phyloP scores from a whole-genome alignment of 2,888 invertebrate genomes.

The Cataglyphis livida region DNA sequence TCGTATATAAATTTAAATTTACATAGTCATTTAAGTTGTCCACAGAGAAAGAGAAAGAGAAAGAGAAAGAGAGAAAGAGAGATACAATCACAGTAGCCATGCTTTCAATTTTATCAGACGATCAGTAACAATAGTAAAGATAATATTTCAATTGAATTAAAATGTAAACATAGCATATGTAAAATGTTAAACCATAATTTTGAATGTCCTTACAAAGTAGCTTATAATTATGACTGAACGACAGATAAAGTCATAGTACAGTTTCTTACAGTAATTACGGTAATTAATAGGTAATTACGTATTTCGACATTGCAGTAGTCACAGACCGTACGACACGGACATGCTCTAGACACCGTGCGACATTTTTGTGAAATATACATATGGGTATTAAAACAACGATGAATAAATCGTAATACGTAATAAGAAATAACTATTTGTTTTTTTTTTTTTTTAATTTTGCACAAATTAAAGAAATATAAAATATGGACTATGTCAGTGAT shows the following conservation, averaged over 20 bases:
- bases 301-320: conserved; percentile 17
- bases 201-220: neutral
- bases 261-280: neutral
- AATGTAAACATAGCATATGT: neutral
- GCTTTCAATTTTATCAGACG: neutral
- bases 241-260: conserved; percentile 4
- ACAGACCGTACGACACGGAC: neutral
- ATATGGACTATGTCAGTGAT: neutral
- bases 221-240: conserved; percentile 1
- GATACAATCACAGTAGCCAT: neutral
- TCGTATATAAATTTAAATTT: neutral
- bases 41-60: neutral
- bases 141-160: conserved; percentile 8
- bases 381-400: neutral
- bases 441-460: neutral
- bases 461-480: neutral
- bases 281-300: conserved; percentile 21
- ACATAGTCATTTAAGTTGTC: neutral
- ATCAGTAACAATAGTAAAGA: neutral
- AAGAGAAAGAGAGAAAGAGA: neutral
- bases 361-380: neutral
- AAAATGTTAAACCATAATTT: neutral
- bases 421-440: neutral
- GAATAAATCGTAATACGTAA: neutral
- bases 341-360: neutral